Evolutionary conservation across 2,113 vertebrate genomes (phyloP).

Genomic region (Phainopepla nitens): DNA sequence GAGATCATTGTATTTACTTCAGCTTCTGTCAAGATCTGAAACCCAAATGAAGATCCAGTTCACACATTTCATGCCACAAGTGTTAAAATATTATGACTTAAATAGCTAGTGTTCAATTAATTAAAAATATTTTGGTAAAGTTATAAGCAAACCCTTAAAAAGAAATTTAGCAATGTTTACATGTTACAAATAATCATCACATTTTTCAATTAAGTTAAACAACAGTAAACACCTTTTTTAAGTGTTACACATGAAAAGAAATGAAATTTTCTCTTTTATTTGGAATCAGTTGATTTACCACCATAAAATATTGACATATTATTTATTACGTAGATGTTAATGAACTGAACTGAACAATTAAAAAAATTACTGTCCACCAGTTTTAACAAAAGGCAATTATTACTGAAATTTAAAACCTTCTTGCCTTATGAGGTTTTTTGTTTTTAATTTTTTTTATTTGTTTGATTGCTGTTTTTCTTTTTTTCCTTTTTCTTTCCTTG

Average conservation of each 20-base stretch:
- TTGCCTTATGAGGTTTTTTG: rapidly evolving
- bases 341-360: neutral
- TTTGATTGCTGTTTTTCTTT: neutral
- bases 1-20: neutral
- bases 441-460: neutral
- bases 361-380: neutral
- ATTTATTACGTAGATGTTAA: neutral
- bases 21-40: neutral
- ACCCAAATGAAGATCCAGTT: neutral
- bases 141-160: neutral
- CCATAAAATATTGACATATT: neutral
- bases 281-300: neutral
- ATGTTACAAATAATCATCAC: neutral
- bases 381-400: neutral
- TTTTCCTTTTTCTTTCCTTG: neutral
- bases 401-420: neutral
- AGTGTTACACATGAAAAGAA: neutral
- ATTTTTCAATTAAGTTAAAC: neutral
- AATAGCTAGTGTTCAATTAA: neutral
- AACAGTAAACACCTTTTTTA: neutral
- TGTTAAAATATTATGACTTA: neutral
- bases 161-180: neutral
- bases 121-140: neutral
- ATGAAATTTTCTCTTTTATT: neutral
- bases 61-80: neutral